These are phyloP conservation scores for Thymelicus acteon DNA, from an alignment of 2,888 invertebrate species.

Conservation along the genomic window DNA sequence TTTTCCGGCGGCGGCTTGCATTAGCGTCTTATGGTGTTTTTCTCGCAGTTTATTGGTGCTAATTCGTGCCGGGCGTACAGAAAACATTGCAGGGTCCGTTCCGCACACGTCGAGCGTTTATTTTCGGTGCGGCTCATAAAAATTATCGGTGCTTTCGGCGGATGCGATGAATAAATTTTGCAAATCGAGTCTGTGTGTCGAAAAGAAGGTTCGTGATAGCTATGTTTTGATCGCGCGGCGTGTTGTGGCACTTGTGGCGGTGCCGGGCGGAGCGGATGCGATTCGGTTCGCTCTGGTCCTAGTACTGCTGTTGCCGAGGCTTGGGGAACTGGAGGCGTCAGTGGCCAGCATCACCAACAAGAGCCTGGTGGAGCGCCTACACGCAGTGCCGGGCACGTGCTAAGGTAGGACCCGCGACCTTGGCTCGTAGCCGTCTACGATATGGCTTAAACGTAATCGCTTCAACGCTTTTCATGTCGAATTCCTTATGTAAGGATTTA, in stretches of 20 bases:
- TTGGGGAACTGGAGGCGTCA: conserved; percentile 56
- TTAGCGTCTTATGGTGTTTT: conserved; percentile 74
- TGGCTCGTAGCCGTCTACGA: conserved; percentile 42
- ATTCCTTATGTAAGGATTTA: conserved; percentile 12
- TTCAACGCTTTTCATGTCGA: conserved; percentile 11
- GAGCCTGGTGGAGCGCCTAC: conserved; percentile 53
- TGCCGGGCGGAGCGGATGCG: conserved; percentile 74
- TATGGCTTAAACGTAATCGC: conserved; percentile 13
- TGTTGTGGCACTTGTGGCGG: conserved; percentile 75
- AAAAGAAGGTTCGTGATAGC: conserved; percentile 80
- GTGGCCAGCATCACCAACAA: conserved; percentile 51
- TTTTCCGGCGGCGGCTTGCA: conserved; percentile 73
- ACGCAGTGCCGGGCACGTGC: conserved; percentile 63
- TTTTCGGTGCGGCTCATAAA: conserved; percentile 74
- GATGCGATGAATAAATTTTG: conserved; percentile 85
- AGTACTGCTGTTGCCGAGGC: conserved; percentile 61
- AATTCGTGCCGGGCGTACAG: conserved; percentile 65
- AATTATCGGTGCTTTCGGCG: conserved; percentile 78
- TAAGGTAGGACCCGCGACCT: conserved; percentile 70
- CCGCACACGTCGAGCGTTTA: conserved; percentile 51
- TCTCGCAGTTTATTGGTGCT: conserved; percentile 71
- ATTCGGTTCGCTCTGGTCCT: conserved; percentile 57
- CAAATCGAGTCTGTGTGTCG: conserved; percentile 81
- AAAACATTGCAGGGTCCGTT: conserved; percentile 60
- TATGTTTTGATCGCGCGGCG: conserved; percentile 80